A percentile compares a stretch with the other conserved stretches of the same genome.
Evolutionary conservation across 2,888 invertebrate genomes (phyloP).

Genomic region (Athalia circularis): DNA sequence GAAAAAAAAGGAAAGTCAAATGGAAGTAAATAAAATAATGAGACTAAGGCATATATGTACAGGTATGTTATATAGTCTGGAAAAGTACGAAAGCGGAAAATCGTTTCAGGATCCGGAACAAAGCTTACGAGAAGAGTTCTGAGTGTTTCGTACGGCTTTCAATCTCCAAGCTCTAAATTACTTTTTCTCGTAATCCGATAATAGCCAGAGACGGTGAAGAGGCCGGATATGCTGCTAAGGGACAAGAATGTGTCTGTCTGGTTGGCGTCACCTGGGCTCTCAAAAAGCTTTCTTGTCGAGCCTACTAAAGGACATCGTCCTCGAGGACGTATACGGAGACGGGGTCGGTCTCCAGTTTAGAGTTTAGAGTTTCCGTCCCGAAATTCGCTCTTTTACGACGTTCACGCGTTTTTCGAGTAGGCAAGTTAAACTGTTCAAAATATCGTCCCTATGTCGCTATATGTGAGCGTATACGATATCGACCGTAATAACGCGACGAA

Average conservation of each 20-base stretch:
- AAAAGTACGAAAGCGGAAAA: conserved; percentile 35
- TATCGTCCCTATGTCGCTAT: background rate
- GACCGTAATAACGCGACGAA: background rate
- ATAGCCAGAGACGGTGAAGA: conserved; percentile 37
- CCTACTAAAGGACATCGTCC: conserved; percentile 17
- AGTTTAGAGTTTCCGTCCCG: conserved; percentile 15
- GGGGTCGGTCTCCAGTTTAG: background rate
- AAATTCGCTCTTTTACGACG: conserved; percentile 10
- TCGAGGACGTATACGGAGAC: conserved; percentile 9
- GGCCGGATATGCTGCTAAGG: conserved; percentile 16
- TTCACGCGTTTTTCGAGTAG: conserved; percentile 19
- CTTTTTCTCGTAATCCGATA: conserved; percentile 52
- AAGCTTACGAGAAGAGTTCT: conserved; percentile 33
- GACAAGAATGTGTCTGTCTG: conserved; percentile 32
- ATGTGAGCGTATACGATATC: conserved; percentile 1
- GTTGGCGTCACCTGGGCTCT: conserved; percentile 23
- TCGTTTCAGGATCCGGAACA: conserved; percentile 38
- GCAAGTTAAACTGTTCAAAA: conserved; percentile 26
- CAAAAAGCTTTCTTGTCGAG: conserved; percentile 37
- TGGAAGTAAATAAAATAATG: conserved; percentile 37
- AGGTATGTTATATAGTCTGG: background rate
- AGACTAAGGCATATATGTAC: conserved; percentile 11
- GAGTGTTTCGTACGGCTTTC: conserved; percentile 44
- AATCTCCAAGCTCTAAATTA: conserved; percentile 55
- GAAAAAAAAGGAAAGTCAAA: background rate